Conservation (phyloP, 2,797 vertebrate genomes). For the Sardinella longiceps region DNA sequence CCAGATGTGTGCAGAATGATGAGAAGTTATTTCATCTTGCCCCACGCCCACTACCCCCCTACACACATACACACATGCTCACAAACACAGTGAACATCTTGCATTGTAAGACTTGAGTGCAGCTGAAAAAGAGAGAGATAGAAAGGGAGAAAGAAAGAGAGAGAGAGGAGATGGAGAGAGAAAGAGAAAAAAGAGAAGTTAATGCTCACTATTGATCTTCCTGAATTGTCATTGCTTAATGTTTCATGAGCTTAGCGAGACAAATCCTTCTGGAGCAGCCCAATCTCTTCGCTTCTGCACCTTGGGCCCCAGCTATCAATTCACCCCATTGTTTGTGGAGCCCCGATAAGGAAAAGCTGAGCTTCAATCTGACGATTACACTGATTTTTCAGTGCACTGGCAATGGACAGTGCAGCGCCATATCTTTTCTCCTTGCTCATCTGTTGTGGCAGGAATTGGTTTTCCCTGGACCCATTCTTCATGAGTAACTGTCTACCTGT, state of each 20-base stretch:
- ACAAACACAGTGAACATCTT: slow-evolving; percentile 14
- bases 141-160: slow-evolving; percentile 31
- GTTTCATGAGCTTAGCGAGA: slow-evolving; percentile 62
- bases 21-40: slow-evolving; percentile 62
- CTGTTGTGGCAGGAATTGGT: slow-evolving; percentile 18
- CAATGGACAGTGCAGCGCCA: background rate
- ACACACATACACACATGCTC: background rate
- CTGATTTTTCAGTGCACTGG: slow-evolving; percentile 28
- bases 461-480: background rate
- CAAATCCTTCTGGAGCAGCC: slow-evolving; percentile 55
- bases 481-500: slow-evolving; percentile 6
- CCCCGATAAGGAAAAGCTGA: slow-evolving; percentile 51
- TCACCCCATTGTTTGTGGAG: slow-evolving; percentile 48
- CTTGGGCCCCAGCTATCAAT: slow-evolving; percentile 51
- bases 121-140: background rate
- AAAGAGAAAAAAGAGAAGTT: slow-evolving; percentile 36
- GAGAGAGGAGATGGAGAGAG: slow-evolving; percentile 39
- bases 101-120: slow-evolving; percentile 15
- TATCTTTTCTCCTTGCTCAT: slow-evolving; percentile 11
- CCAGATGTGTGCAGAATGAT: slow-evolving; percentile 67
- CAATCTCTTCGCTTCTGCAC: slow-evolving; percentile 54
- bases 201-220: slow-evolving; percentile 60
- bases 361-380: slow-evolving; percentile 44
- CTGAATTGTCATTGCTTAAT: slow-evolving; percentile 62
- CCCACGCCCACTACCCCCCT: background rate